Evolutionary conservation across 2,888 invertebrate genomes (phyloP).

Genomic region (Mesorhabditis spiculigera): DNA sequence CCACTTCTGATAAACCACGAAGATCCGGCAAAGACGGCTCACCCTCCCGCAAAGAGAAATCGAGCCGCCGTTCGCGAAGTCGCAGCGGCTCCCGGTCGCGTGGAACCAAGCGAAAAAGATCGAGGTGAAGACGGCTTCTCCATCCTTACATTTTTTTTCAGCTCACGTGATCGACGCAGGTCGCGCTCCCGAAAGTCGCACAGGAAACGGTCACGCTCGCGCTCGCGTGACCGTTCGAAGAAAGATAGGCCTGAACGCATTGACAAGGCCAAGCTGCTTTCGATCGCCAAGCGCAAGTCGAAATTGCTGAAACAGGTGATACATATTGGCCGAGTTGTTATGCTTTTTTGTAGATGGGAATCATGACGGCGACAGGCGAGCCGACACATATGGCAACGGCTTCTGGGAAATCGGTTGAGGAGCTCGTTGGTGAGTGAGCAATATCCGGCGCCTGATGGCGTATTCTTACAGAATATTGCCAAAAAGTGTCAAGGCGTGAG

Average conservation of each 20-base stretch:
- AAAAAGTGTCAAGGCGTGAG: slow-evolving; percentile 27
- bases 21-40: no score
- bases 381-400: neutral
- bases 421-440: neutral
- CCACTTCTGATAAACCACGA: neutral
- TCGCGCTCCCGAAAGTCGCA: no score
- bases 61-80: neutral
- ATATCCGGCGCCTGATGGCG: neutral
- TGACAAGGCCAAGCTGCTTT: slow-evolving; percentile 44
- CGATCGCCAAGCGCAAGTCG: slow-evolving; percentile 42
- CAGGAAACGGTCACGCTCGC: neutral
- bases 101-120: neutral
- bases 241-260: slow-evolving; percentile 17
- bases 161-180: no score
- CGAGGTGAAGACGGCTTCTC: neutral
- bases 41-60: neutral
- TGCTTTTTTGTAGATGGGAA: neutral
- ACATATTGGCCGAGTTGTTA: neutral
- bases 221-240: slow-evolving; percentile 14
- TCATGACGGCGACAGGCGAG: neutral
- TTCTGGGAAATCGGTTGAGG: neutral
- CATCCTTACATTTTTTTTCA: neutral
- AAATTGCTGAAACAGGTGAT: slow-evolving; percentile 9
- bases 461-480: slow-evolving; percentile 27
- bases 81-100: neutral